Base-by-base conservation (phyloP, 1,140 invertebrate species). In the Camponotus floridanus region DNA sequence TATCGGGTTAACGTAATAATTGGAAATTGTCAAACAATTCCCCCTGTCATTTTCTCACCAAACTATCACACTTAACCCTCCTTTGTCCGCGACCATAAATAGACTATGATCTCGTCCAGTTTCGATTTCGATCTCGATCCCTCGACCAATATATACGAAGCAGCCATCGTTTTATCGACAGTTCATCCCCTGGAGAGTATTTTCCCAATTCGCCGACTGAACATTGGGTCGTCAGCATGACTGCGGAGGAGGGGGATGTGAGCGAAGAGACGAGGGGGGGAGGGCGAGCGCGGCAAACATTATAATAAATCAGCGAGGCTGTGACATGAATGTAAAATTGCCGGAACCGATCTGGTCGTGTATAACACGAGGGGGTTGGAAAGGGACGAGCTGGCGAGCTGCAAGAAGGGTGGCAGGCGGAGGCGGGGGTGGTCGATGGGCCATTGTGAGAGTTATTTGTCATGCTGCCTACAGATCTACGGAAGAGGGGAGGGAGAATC, bases 381-480 rank as follows among this genome's bases (percentile, higher is more conserved):
- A 85, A 86, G 83, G 90, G 86, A 76, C 78, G 85, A 90, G 85
- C 90, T 91, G 88, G 88, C 86, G 80, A 86, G 83, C 79, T 79
- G 86, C 76, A 71, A 74, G 85, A 73, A 87, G 67, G 48, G 48
- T 61, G 57, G 67, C 31, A 62, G 55, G 74, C 62, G 86, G 81
- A 74, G 59, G 81, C 87, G 80, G 76, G 88, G 83, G 84, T 76
- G 80, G 80, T 13, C 87, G 87, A 94, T 93, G 91, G 92, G 74
- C 93, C 92, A 94, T 94, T 94, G 93, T 94, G 91, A 93, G 89
- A 93, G 92, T 94, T 94, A 95, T 95, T 95, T 95, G 94, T 95
- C 94, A 95, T 94, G 90, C 92, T 92, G 90, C 87, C 92, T 92
- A 88, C 86, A 89, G 92, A 92, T 93, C 88, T 92, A 92, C 91